Evolutionary conservation across 2,888 invertebrate species (phyloP).

Genomic region (Hyalella azteca): DNA sequence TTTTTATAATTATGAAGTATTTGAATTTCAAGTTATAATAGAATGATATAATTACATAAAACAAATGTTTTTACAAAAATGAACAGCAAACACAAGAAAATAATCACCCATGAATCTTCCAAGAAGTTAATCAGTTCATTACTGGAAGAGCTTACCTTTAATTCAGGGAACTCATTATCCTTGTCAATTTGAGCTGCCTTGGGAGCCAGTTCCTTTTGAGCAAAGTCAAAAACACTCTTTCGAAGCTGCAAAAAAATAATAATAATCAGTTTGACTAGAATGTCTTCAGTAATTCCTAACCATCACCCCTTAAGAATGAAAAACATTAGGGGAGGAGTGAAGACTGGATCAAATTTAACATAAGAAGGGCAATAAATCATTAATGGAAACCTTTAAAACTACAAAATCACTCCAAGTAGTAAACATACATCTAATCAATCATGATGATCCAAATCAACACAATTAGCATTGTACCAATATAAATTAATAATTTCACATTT

Average conservation of each 20-base stretch:
- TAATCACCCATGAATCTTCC: background rate
- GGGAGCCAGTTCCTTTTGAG: background rate
- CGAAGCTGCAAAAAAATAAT: background rate
- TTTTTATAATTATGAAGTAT: background rate
- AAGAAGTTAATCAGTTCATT: too few species aligned
- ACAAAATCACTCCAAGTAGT: background rate
- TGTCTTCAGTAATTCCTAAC: too few species aligned
- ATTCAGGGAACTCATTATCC: constrained; percentile 75
- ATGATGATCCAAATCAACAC: background rate
- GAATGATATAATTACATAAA: background rate
- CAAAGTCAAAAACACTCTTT: background rate
- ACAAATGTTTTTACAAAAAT: background rate
- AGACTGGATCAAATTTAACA: background rate
- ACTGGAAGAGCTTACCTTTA: constrained; percentile 67
- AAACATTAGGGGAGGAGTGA: too few species aligned
- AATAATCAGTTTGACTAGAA: background rate
- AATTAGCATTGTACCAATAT: background rate
- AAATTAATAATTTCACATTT: background rate
- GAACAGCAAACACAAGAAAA: background rate
- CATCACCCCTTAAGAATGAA: too few species aligned
- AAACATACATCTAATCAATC: background rate
- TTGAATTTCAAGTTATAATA: background rate
- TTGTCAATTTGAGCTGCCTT: constrained; percentile 88
- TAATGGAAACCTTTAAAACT: background rate
- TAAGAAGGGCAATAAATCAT: background rate